These are phyloP conservation scores for Diachrysia chrysitis DNA, from an alignment of 2,888 invertebrate genomes.

Conservation along the genomic window DNA sequence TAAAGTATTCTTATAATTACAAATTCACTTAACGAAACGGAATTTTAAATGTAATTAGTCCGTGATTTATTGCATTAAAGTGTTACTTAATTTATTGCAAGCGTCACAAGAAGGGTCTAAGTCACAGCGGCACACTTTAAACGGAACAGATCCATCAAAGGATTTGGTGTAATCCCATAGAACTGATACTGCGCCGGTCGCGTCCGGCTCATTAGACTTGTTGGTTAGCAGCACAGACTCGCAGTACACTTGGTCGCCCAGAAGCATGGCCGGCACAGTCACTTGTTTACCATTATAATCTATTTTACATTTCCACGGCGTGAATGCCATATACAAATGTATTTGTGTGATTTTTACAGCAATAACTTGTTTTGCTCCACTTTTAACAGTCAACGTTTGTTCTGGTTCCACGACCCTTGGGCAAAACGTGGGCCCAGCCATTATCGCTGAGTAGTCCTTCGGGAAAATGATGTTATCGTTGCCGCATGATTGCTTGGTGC, in stretches of 20 bases:
- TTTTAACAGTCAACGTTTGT: slow-evolving; percentile 66
- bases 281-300: slow-evolving; percentile 62
- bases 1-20: background rate
- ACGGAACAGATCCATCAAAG: slow-evolving; percentile 74
- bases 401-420: slow-evolving; percentile 72
- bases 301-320: slow-evolving; percentile 80
- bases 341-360: slow-evolving; percentile 79
- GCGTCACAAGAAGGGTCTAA: slow-evolving; percentile 70
- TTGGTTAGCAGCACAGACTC: slow-evolving; percentile 71
- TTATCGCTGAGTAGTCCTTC: slow-evolving; percentile 68
- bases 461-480: slow-evolving; percentile 81
- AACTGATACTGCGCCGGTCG: slow-evolving; percentile 71
- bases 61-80: slow-evolving; percentile 17
- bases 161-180: slow-evolving; percentile 77
- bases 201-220: slow-evolving; percentile 65
- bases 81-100: slow-evolving; percentile 60
- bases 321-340: slow-evolving; percentile 81
- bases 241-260: slow-evolving; percentile 75
- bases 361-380: slow-evolving; percentile 69
- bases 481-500: slow-evolving; percentile 77
- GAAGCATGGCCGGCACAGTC: slow-evolving; percentile 67
- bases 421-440: slow-evolving; percentile 79
- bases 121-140: slow-evolving; percentile 78
- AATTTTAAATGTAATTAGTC: background rate
- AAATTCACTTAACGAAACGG: background rate